Evolutionary conservation across 1,140 invertebrate species (phyloP).

Genomic region (Ruditapes philippinarum): DNA sequence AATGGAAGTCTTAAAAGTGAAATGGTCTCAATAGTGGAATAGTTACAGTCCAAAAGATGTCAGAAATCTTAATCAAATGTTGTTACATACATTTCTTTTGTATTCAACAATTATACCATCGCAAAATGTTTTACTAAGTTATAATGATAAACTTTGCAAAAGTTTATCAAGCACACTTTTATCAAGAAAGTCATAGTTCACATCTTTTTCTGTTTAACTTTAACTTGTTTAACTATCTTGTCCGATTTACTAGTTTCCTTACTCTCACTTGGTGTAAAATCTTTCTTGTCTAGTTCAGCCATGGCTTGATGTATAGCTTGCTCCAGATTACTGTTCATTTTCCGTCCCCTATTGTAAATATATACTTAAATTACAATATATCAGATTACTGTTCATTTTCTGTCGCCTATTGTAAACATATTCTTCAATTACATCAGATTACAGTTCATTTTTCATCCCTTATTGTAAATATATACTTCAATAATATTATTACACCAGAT

Average conservation of each 20-base stretch:
- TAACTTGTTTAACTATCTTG: neutral
- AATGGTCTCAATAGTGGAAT: too few relatives aligned
- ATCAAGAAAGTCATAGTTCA: too few relatives aligned
- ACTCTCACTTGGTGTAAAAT: neutral
- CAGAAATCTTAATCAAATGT: too few relatives aligned
- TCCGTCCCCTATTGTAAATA: constrained; percentile 95
- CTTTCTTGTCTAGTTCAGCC: constrained; percentile 91
- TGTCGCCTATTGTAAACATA: too few relatives aligned
- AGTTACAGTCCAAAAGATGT: too few relatives aligned
- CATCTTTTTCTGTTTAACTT: constrained; percentile 32
- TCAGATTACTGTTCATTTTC: too few relatives aligned
- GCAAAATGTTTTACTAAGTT: neutral
- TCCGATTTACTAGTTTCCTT: neutral
- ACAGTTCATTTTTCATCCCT: too few relatives aligned
- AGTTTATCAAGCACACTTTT: neutral
- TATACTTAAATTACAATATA: too few relatives aligned
- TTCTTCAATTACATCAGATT: too few relatives aligned
- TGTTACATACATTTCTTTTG: neutral
- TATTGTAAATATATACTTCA: too few relatives aligned
- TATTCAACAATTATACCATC: neutral
- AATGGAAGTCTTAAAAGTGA: too few relatives aligned
- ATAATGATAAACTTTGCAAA: neutral
- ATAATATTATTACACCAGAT: too few relatives aligned
- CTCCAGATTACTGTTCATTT: constrained; percentile 95
- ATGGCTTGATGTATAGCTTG: constrained; percentile 96